A percentile compares a stretch with the other conserved stretches of the same genome.
These are phyloP conservation scores for Marronus borbonicus DNA, from an alignment of 2,888 invertebrate species.

Conservation along the genomic window DNA sequence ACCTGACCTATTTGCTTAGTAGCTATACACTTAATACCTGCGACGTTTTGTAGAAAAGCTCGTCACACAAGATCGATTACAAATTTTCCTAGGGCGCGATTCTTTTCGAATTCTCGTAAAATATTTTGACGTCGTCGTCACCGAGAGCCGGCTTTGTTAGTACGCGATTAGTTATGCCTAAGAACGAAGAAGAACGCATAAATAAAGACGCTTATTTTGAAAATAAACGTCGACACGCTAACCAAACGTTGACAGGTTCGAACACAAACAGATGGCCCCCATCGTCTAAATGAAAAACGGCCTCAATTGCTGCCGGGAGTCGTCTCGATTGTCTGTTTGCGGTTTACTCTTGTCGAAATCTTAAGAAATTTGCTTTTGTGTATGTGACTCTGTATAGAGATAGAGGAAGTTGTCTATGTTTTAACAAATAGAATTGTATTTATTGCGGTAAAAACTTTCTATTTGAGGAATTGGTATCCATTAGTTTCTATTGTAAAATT, in stretches of 20 bases:
- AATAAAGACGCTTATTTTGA: conserved; percentile 58
- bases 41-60: neutral
- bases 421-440: no score
- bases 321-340: conserved; percentile 38
- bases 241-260: conserved; percentile 58
- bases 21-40: neutral
- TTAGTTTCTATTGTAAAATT: no score
- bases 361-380: conserved; percentile 7
- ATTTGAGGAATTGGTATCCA: no score
- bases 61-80: conserved; percentile 41
- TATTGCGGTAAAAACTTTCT: no score
- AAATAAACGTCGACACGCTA: conserved; percentile 56
- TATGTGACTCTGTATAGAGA: neutral
- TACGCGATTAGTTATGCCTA: conserved; percentile 42
- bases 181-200: conserved; percentile 38
- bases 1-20: neutral
- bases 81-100: neutral
- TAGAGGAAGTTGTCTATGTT: no score
- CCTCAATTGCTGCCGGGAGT: conserved; percentile 24
- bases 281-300: conserved; percentile 43
- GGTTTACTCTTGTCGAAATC: conserved; percentile 19
- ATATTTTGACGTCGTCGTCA: conserved; percentile 31
- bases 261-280: conserved; percentile 47
- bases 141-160: conserved; percentile 28
- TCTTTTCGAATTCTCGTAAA: conserved; percentile 15